Evolutionary conservation across 2,888 invertebrate genomes (phyloP), one percentile per base, ranked within the genome.

Genomic region (Caenorhabditis becei): DNA sequence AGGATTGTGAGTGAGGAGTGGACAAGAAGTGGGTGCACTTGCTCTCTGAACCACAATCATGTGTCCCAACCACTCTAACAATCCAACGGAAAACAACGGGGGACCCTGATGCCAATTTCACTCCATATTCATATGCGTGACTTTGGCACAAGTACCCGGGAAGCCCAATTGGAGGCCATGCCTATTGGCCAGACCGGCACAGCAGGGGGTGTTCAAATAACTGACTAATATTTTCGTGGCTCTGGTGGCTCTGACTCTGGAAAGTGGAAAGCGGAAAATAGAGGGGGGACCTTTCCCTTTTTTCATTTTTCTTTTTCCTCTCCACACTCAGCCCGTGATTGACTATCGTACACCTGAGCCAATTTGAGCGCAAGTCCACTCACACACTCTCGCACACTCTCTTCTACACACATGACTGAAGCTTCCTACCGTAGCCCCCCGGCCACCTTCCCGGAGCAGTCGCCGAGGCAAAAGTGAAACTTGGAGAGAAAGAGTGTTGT

Each of bases 301-400:
- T 62, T 18, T 51, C 41, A 37, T 51, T 32, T 53, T 18, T 51
- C 41, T 51, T 51, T 32, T 53, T 49, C 66, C 44, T 61, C 77
- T 47, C 35, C 49, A 63, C 56, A 28, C 47, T 63, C 63, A 44
- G 11, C 61, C 32, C 67, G 32, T 69, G 63, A 69, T 61, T 67
- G 66, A 74, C 75, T 80, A 80, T 80, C 80, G 80, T 80, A 80
- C 58, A 80, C 80, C 77, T 80, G 80, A 77, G 77, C 80, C 77
- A 77, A 80, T 77, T 80, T 80, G 54, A 67, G 66, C 61, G 59
- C 67, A 56, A 53, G 67, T 53, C 59, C 47, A 56, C 72, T 54
- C 67, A 47, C 32, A 41, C 41, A 67, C 54, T 61, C 66, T 35
- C 62, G 32, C 62, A 41, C 62, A 37, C 44, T 26, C 71, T 32